Evolutionary conservation across 2,888 invertebrate species (phyloP), one percentile per base, ranked within the genome.

Genomic region (Megastigmus dorsalis): DNA sequence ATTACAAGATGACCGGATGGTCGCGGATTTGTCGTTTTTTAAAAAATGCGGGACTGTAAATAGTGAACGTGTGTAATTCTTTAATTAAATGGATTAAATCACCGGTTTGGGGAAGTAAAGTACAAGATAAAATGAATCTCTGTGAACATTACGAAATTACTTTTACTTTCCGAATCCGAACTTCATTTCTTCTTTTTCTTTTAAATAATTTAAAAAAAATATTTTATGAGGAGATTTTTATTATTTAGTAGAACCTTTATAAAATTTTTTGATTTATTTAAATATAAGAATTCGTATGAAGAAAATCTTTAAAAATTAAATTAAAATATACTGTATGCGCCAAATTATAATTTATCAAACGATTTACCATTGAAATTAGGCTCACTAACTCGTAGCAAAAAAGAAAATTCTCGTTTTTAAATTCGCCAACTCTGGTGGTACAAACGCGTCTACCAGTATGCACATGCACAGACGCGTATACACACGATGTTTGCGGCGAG

Each of bases 21-120:
- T 23, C 23, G 13, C 20, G n/a, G 6, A 36, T 4, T 55, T 30
- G n/a, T 33, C 26, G 50, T 26, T 2, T 23, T 13, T 9, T 9
- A 2, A 0, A 26, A 26, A 54, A 41, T 57, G 6, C n/a, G 10
- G 26, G 13, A 10, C 20, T 3, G 5, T 13, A 23, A 57, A 57
- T 57, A 38, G 38, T 57, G 23, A 36, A 36, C 18, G 33, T 55
- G 33, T 23, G 38, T 9, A 36, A 13, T n/a, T 45, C 28, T 28
- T 26, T 43, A 60, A 60, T 55, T 55, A 55, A 57, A 57, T 3
- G 57, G 38, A 57, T 57, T 57, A 38, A 38, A 5, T 20, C n/a
- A 13, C 23, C 10, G 18, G 28, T 60, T 45, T 5, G 10, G 9
- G 10, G 23, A 23, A 55, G 23, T 23, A 41, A 15, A 18, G 15